Evolutionary conservation across 1,140 invertebrate species (phyloP), one percentile per base, ranked within the genome.

Genomic region (Pararge aegeria): DNA sequence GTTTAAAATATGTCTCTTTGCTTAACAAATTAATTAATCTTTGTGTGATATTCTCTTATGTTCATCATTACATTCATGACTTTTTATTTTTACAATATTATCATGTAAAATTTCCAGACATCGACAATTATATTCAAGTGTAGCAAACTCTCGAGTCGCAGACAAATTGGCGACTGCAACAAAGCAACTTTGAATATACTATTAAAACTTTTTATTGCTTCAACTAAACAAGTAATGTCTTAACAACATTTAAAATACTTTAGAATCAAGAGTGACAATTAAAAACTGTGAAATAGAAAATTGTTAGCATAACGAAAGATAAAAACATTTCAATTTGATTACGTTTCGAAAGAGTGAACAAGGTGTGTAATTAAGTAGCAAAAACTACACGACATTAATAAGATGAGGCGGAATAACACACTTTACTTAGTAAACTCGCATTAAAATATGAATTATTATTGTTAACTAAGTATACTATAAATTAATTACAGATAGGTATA

Each of bases 141-240:
- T 46, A n/a, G 40, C 46, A 12, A 44, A 55, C 15, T 46, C 24
- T 55, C 27, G 34, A 49, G 19, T 20, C 20, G 40, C 51, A 61
- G 58, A 61, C 52, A 49, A 61, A 61, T 49, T 55, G 44, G 20
- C 51, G 51, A 40, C 42, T 49, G 37, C 15, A 60, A 54, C 46
- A 49, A 61, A 18, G 21, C 30, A 54, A 52, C 15, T 52, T 52
- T 38, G 20, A 54, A 55, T 30, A 55, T 18, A 37, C 27, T 44
- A 34, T 21, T 52, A 42, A 16, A 50, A 30, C 48, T 50, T 50
- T 50, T 30, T 15, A 34, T 30, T 34, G 13, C 15, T 42, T 16
- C 2, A 15, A 0, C 12, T 38, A 12, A 38, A 1, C 13, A 10
- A 9, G 5, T 18, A 42, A 19, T 37, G 34, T 24, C 24, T 24